Conservation (phyloP, 2,113 vertebrate species). For the Melanerpes formicivorus region DNA sequence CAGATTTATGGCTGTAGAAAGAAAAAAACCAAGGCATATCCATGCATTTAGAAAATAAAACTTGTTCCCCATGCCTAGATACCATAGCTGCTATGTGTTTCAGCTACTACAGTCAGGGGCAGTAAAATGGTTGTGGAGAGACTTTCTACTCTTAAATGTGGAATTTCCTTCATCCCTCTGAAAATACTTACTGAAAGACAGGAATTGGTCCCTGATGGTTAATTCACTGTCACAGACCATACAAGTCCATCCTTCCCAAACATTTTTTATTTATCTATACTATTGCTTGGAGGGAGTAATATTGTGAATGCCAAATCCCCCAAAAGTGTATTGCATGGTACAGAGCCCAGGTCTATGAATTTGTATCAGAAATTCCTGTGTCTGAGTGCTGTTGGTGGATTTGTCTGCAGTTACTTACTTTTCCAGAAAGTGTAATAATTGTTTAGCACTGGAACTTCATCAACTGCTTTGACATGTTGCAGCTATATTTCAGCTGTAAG, state of each 20-base stretch:
- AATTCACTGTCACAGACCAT: neutral
- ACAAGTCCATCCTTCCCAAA: neutral
- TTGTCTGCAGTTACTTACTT: neutral
- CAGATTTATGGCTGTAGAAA: neutral
- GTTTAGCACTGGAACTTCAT: neutral
- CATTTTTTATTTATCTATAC: neutral
- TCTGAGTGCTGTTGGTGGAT: neutral
- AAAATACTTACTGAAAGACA: conserved; percentile 16
- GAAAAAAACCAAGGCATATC: neutral
- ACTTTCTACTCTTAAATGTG: neutral
- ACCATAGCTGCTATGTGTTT: neutral
- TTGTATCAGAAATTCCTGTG: neutral
- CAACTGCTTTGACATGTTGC: neutral
- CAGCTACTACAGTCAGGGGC: neutral
- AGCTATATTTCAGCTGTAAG: neutral
- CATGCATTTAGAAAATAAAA: neutral
- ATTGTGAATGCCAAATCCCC: neutral
- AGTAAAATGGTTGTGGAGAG: neutral
- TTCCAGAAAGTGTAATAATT: neutral
- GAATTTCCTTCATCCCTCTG: neutral
- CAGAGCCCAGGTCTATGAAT: neutral
- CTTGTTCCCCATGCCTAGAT: fast-evolving
- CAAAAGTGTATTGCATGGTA: neutral
- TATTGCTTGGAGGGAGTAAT: neutral
- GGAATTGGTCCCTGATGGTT: conserved; percentile 17